Evolutionary conservation across 2,888 invertebrate species (phyloP).

Genomic region (Tholera decimalis): DNA sequence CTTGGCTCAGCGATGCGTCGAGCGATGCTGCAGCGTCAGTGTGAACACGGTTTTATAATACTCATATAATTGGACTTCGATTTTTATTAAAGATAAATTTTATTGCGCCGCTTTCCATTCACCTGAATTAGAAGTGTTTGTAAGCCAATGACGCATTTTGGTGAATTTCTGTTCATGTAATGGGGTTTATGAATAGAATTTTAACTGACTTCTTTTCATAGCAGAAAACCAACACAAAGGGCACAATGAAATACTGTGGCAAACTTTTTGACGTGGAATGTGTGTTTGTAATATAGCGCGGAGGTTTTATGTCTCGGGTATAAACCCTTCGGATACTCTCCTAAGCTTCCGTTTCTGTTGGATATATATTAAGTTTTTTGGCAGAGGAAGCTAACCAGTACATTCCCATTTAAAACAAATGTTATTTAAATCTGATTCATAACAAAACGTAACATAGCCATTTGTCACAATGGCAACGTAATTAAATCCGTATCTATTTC

Average conservation of each 20-base stretch:
- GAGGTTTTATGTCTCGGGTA: conserved; percentile 38
- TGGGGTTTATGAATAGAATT: conserved; percentile 32
- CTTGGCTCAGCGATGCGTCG: conserved; percentile 45
- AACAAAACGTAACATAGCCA: conserved; percentile 1
- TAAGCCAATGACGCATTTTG: conserved; percentile 31
- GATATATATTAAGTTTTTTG: conserved; percentile 29
- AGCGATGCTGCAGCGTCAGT: conserved; percentile 32
- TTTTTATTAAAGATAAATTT: conserved; percentile 55
- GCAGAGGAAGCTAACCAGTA: background rate
- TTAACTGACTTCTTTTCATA: conserved; percentile 21
- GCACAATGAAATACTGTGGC: conserved; percentile 19
- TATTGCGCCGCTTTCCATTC: conserved; percentile 23
- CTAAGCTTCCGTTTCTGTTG: conserved; percentile 18
- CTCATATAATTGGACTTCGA: conserved; percentile 49
- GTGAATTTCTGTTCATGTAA: conserved; percentile 17
- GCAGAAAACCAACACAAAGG: conserved; percentile 36
- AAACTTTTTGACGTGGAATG: conserved; percentile 22
- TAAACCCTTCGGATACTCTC: conserved; percentile 19
- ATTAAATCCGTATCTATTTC: conserved; percentile 48
- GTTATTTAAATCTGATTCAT: background rate
- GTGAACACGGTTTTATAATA: conserved; percentile 53
- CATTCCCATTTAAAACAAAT: background rate
- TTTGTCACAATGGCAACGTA: conserved; percentile 31
- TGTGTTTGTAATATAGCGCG: conserved; percentile 31
- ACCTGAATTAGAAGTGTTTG: conserved; percentile 36